phyloP scores from a whole-genome alignment of 2,888 invertebrate genomes.

The Orthonevra nobilis region DNA sequence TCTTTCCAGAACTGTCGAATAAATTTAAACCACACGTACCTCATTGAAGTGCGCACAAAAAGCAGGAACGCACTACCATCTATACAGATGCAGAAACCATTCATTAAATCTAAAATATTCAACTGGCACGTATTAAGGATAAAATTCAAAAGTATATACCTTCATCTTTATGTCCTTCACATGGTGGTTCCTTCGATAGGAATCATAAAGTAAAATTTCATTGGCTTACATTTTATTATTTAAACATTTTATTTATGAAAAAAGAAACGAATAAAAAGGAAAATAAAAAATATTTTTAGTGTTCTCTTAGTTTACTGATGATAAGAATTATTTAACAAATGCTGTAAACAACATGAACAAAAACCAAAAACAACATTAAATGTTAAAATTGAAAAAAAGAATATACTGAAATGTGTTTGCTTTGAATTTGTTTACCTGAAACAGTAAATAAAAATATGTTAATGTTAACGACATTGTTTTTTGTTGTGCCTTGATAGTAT shows the following conservation, averaged over 20 bases:
- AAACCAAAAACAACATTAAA: too few species aligned
- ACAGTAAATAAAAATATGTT: too few species aligned
- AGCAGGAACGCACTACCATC: conserved; percentile 32
- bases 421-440: too few species aligned
- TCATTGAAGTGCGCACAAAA: conserved; percentile 50
- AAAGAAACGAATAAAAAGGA: conserved; percentile 27
- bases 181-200: conserved; percentile 46
- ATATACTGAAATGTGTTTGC: too few species aligned
- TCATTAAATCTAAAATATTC: conserved; percentile 48
- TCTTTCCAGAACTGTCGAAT: conserved; percentile 76
- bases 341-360: too few species aligned
- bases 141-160: conserved; percentile 40
- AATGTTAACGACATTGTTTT: too few species aligned
- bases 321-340: conserved; percentile 38
- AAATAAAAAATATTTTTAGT: conserved; percentile 35
- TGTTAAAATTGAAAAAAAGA: too few species aligned
- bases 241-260: conserved; percentile 58
- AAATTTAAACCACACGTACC: conserved; percentile 63
- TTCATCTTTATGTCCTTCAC: conserved; percentile 58
- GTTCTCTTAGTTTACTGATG: conserved; percentile 58
- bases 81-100: too few species aligned
- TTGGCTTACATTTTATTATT: conserved; percentile 60
- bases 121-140: conserved; percentile 47
- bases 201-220: conserved; percentile 34
- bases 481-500: too few species aligned